Evolutionary conservation across 2,888 invertebrate species (phyloP).

Genomic region (Pammene aurita): DNA sequence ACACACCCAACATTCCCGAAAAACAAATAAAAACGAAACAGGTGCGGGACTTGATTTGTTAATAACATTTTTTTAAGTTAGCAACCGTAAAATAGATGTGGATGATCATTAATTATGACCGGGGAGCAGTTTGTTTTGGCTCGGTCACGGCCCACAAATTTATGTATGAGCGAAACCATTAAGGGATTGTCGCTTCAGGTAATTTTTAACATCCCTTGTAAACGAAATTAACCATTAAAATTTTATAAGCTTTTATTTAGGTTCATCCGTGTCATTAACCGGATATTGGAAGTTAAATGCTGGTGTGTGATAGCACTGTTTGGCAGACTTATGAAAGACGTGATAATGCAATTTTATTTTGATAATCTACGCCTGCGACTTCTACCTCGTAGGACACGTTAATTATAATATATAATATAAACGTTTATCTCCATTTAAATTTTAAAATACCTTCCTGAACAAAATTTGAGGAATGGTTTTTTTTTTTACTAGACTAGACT

Average conservation of each 20-base stretch:
- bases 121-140: conserved; percentile 77
- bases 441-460: no score
- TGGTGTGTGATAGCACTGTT: no score
- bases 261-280: conserved; percentile 19
- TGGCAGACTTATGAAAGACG: no score
- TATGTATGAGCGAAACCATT: conserved; percentile 77
- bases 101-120: conserved; percentile 77
- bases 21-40: conserved; percentile 52
- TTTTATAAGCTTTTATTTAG: conserved; percentile 30
- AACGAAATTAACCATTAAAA: conserved; percentile 12
- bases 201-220: conserved; percentile 46
- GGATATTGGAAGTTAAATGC: conserved; percentile 45
- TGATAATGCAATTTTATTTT: no score
- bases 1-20: conserved; percentile 33
- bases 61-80: conserved; percentile 66
- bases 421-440: no score
- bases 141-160: conserved; percentile 75
- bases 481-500: no score
- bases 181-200: conserved; percentile 75
- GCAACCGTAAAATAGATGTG: conserved; percentile 78
- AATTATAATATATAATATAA: no score
- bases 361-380: no score
- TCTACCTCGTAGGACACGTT: no score
- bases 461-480: no score
- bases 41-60: conserved; percentile 71